Evolutionary conservation across 2,888 invertebrate species (phyloP).

Genomic region (Geotrupes spiniger): DNA sequence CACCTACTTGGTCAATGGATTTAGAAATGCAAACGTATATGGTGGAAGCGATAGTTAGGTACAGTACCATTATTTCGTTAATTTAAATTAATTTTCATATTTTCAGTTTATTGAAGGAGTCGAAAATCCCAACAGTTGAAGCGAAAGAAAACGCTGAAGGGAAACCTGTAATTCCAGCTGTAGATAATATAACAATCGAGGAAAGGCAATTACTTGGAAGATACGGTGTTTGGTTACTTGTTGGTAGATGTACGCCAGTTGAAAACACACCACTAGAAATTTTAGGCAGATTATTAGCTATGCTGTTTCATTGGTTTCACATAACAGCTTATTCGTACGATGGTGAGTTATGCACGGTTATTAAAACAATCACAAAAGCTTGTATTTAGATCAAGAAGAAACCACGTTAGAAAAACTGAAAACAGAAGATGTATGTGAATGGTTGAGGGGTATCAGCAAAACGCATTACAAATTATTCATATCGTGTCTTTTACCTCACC

Average conservation of each 20-base stretch:
- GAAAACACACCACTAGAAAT: constrained; percentile 74
- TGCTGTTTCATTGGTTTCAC: constrained; percentile 99
- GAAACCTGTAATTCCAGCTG: constrained; percentile 49
- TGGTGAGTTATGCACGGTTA: too few species aligned
- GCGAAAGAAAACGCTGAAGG: constrained; percentile 49
- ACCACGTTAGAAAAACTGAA: constrained; percentile 89
- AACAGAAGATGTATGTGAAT: constrained; percentile 87
- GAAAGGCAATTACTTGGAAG: constrained; percentile 87
- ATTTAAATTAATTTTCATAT: too few species aligned
- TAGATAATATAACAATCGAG: constrained; percentile 74
- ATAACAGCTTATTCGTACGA: constrained; percentile 96
- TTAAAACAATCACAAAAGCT: not conserved
- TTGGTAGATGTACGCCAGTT: constrained; percentile 84
- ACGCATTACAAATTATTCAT: constrained; percentile 87
- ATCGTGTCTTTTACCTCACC: constrained; percentile 92
- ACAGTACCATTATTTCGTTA: constrained; percentile 18
- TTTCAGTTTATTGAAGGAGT: constrained; percentile 81
- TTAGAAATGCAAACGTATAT: constrained; percentile 89
- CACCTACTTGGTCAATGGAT: constrained; percentile 86
- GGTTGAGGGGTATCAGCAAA: constrained; percentile 82
- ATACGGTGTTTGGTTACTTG: constrained; percentile 96
- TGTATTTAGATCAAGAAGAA: constrained; percentile 64
- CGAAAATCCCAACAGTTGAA: constrained; percentile 76
- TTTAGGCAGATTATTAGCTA: constrained; percentile 87
- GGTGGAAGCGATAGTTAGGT: constrained; percentile 93